phyloP scores from a whole-genome alignment of 2,888 invertebrate genomes.

The Zaprionus obscuricornis region DNA sequence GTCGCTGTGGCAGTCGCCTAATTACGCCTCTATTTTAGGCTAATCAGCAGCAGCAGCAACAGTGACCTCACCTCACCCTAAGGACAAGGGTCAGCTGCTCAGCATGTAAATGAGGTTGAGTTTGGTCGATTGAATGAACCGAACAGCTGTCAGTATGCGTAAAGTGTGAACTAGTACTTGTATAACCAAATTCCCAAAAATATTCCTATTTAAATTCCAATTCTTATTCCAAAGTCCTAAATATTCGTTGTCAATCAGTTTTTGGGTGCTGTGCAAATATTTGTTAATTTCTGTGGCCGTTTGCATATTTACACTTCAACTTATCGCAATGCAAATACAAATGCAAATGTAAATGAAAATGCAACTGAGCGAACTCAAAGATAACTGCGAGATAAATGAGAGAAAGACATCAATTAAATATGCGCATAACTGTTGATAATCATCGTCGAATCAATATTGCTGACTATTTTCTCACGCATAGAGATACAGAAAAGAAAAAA shows the following conservation, averaged over 20 bases:
- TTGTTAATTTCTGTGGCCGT: constrained; percentile 52
- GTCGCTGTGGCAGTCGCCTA: constrained; percentile 50
- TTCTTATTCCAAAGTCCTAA: no score
- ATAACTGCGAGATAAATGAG: constrained; percentile 2
- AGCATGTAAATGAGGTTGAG: no score
- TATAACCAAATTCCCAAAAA: no score
- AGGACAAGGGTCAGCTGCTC: neutral
- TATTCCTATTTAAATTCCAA: no score
- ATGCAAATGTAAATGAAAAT: constrained; percentile 15
- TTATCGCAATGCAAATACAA: constrained; percentile 53
- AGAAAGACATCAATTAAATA: constrained; percentile 63
- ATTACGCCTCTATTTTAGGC: constrained; percentile 68
- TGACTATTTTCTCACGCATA: constrained; percentile 74
- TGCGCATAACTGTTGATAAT: constrained; percentile 75
- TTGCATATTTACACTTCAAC: constrained; percentile 66
- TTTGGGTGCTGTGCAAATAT: constrained; percentile 67
- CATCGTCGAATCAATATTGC: constrained; percentile 76
- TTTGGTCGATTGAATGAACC: no score
- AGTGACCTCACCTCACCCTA: neutral
- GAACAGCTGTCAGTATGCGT: no score
- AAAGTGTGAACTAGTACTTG: no score
- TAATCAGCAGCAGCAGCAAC: constrained; percentile 62
- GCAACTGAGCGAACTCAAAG: constrained; percentile 34
- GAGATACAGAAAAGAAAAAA: constrained; percentile 21
- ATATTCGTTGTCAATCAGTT: constrained; percentile 63